Base-by-base conservation (phyloP, 2,888 invertebrate genomes). In the Mesorhabditis spiculigera region DNA sequence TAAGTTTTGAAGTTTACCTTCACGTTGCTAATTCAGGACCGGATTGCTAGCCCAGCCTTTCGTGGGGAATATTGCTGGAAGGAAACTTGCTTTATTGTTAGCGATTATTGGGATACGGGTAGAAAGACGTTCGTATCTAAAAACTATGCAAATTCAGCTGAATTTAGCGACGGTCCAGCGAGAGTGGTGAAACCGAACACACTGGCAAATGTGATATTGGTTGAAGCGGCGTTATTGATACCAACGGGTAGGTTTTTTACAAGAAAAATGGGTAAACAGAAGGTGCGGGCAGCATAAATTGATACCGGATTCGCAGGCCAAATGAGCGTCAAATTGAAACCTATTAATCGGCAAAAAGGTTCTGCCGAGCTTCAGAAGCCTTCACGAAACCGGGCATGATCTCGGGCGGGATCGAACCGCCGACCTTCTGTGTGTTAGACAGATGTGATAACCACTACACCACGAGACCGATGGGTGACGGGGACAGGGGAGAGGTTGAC, bases 371-470 rank as follows among this genome's bases (percentile, higher is more conserved):
- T 28, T 28, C 28, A 28, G 28, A 28, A 28, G 28, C 28, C 28
- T 28, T 28, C n/a, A 1, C 28, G 28, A 28, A 28, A 28, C 28
- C 28, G n/a, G n/a, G n/a, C n/a, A n/a, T n/a, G n/a, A 67, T 67
- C 74, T 50, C 72, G 72, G 73, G 73, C 75, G 74, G 74, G 72
- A 64, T 74, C 74, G 74, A 75, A 75, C 75, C 75, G 68, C 73
- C 73, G 75, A 75, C 75, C 75, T 74, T 74, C 74, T 72, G 74
- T 74, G 74, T 74, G 74, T 74, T 67, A 74, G 74, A 74, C 74
- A 72, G 74, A 74, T 71, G 74, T 74, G 74, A 74, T 74, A 73
- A 71, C 75, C 73, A 69, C 75, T 75, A 74, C 72, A 74, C 74
- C 71, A 74, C 74, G 72, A 66, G 71, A 74, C 74, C 73, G 28